phyloP scores from a whole-genome alignment of 2,797 vertebrate genomes.

The Pristis pectinata region DNA sequence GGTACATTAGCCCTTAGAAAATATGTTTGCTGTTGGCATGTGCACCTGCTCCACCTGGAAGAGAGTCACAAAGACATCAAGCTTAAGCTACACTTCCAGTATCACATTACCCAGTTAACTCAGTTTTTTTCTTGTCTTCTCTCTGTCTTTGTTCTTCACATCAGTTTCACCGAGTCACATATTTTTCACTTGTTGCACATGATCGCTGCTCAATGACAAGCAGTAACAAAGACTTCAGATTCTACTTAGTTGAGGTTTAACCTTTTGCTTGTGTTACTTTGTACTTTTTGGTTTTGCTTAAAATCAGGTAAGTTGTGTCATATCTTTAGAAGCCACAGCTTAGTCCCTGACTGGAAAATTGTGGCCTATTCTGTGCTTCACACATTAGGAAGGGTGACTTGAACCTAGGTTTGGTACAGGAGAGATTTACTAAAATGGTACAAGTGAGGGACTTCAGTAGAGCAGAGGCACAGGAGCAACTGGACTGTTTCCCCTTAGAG shows the following conservation, averaged over 20 bases:
- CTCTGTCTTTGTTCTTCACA: background rate
- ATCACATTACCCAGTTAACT: background rate
- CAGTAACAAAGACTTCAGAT: background rate
- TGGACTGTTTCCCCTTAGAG: background rate
- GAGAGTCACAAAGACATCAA: constrained; percentile 4
- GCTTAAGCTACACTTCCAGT: background rate
- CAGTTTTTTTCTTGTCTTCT: background rate
- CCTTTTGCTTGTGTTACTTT: background rate
- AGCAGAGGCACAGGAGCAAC: background rate
- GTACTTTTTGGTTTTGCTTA: background rate
- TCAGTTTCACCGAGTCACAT: background rate
- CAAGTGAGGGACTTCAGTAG: background rate
- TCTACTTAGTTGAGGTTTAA: background rate
- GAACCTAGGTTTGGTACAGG: background rate
- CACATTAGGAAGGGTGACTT: background rate
- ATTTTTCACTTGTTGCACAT: background rate
- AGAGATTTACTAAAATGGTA: background rate
- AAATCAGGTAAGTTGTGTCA: background rate
- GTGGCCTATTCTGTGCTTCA: background rate
- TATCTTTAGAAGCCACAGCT: background rate
- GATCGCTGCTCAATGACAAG: background rate
- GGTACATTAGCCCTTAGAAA: background rate
- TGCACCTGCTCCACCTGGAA: background rate
- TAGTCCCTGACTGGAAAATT: background rate
- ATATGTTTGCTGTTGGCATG: background rate